Evolutionary conservation across 2,113 vertebrate species (phyloP), one percentile per base, ranked within the genome.

Genomic region (Axis porcinus): DNA sequence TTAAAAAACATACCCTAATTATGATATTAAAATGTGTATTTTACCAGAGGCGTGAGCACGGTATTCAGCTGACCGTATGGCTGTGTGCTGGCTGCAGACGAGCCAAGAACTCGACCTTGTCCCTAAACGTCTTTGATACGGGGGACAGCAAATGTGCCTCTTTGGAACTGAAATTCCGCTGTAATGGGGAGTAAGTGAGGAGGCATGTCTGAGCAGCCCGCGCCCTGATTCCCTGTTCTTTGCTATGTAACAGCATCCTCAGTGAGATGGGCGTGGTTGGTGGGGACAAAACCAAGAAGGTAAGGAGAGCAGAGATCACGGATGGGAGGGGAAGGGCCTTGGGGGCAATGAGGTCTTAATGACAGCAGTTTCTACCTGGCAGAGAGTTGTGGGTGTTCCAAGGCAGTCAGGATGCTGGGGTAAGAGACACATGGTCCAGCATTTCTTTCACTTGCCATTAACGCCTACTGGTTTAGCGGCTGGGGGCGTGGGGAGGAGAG

Each of bases 401-500:
- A 7, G 55, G 40, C 14, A 55, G 47, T 15, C 30, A 52, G 64
- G 81, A 36, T 21, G 58, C 33, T 88, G 81, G 28, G 57, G 16
- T 52, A 50, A 87, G 25, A 81, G 45, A 58, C 17, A 9, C 28
- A 17, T 17, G 1, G 2, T 33, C 27, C 4, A n/a, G 36, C 0
- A 3, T 8, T 88, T 33, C 45, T 60, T 57, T 45, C 43, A 15
- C 62, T 43, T 64, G 9, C 58, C 9, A 1, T 30, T 11, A 45
- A 33, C 5, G n/a, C 11, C 43, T 7, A 5, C 0, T 30, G 43
- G 30, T 62, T 87, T 30, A 3, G 17, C 12, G 23, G 87, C 55
- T 87, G 88, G 15, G 17, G 52, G 23, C 0, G 1, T 7, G 2
- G 16, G 16, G 3, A 15, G 14, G 13, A 5, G 40, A 2, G 10